Base-by-base conservation (phyloP, 2,113 vertebrate genomes). In the Pampusana beccarii region DNA sequence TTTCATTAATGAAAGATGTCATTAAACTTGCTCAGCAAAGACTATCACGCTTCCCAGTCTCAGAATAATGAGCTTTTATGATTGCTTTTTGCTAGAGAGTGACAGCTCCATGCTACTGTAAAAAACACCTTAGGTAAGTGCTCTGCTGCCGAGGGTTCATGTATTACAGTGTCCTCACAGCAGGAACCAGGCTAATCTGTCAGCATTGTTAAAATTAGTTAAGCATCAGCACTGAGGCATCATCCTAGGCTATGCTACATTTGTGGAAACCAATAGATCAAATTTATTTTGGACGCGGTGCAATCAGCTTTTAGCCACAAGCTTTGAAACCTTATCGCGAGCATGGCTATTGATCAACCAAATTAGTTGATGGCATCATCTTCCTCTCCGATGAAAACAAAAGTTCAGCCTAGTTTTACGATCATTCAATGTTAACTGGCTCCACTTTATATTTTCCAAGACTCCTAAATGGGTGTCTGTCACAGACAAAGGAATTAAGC, bases 211-310 rank as follows among this genome's bases (percentile, higher is more conserved):
- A 93, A 95, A 97, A 94, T 67, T 77, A 94, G 92, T 92, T 94
- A 91, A 86, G 86, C 95, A 94, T 94, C 95, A 91, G 84, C 95
- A 90, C 87, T 78, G 91, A 96, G 91, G 90, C 91, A 92, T 91
- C 78, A 83, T 94, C 65, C 92, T 29, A 6, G 75, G 46, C 92
- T 94, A 77, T 24, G 62, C 78, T 74, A 88, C 92, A 95, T 91
- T 54, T 80, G 96, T 94, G 91, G 91, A 96, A 95, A 89, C 94
- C 94, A 73, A 95, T 95, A 96, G 97, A 94, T 93, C 97, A 95
- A 97, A 97, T 94, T 96, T 77, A 95, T 96, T 96, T 94, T 96
- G 75, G 87, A 97, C 56, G 38, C 89, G 90, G 74, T 60, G 84
- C 95, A 96, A 96, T 95, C 92, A 80, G 94, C 96, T 94, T 95